phyloP scores from a whole-genome alignment of 2,113 vertebrate species.

The Progne subis region DNA sequence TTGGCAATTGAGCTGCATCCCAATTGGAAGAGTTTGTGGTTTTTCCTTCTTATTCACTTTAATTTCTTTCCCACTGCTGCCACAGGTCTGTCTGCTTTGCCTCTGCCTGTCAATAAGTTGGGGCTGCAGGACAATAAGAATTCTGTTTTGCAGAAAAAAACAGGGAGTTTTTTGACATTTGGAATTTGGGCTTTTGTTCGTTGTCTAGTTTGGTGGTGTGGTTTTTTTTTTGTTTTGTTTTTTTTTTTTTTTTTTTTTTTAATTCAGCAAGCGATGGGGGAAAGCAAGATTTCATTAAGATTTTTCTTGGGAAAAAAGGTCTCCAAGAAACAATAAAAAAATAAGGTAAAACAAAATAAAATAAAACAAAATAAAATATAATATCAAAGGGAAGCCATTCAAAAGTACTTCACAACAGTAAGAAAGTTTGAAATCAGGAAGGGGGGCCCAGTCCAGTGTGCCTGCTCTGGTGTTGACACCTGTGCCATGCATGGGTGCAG shows the following conservation, averaged over 20 bases:
- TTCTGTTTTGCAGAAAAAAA: not conserved
- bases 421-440: not conserved
- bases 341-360: not conserved
- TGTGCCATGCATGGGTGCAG: rapidly evolving
- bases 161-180: conserved; percentile 20
- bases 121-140: conserved; percentile 23
- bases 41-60: not conserved
- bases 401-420: not conserved
- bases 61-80: not conserved
- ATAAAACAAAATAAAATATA: not conserved
- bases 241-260: not conserved
- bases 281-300: not conserved
- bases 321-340: not conserved
- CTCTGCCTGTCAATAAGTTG: conserved; percentile 37
- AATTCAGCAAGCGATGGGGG: not conserved
- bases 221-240: not conserved
- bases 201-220: not conserved
- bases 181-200: not conserved
- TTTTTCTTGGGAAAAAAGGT: not conserved
- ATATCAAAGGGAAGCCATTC: not conserved
- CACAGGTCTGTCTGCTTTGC: conserved; percentile 43
- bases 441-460: not conserved
- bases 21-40: not conserved
- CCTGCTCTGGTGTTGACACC: not conserved
- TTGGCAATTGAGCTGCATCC: not conserved